A percentile compares a stretch with the other conserved stretches of the same genome.
Conservation (phyloP, 2,888 invertebrate species). For the Diadegma fenestrale region DNA sequence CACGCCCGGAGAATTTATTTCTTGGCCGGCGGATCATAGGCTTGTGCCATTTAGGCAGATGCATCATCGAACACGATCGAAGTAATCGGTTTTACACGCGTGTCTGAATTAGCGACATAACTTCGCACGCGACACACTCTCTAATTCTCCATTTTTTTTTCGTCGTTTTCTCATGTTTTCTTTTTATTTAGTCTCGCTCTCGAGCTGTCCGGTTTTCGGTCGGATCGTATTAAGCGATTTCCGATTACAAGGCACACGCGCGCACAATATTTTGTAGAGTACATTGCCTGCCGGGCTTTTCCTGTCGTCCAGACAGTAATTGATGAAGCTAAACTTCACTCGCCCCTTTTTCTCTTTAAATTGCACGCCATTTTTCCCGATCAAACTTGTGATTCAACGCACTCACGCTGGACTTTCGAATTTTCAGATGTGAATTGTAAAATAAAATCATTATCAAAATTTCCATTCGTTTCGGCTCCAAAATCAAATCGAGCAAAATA, state of each 20-base stretch:
- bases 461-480: too few relatives aligned
- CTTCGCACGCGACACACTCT: slow-evolving; percentile 76
- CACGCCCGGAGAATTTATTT: slow-evolving; percentile 27
- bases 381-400: background rate
- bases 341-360: background rate
- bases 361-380: background rate
- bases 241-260: slow-evolving; percentile 74
- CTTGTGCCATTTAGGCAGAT: slow-evolving; percentile 80
- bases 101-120: slow-evolving; percentile 33
- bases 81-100: slow-evolving; percentile 37
- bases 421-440: too few relatives aligned
- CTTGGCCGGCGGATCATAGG: slow-evolving; percentile 74
- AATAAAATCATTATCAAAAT: too few relatives aligned
- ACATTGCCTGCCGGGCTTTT: slow-evolving; percentile 46
- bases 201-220: slow-evolving; percentile 58
- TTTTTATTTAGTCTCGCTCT: background rate
- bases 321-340: slow-evolving; percentile 38
- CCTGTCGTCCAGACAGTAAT: slow-evolving; percentile 30
- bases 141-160: slow-evolving; percentile 50
- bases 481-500: too few relatives aligned
- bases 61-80: slow-evolving; percentile 70
- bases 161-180: slow-evolving; percentile 2
- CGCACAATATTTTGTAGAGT: slow-evolving; percentile 1
- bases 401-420: background rate
- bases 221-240: slow-evolving; percentile 72